Percentiles rank a stretch among this genome's conserved stretches.
Conservation (phyloP, 2,113 vertebrate genomes). For the Thinocorus orbignyianus region DNA sequence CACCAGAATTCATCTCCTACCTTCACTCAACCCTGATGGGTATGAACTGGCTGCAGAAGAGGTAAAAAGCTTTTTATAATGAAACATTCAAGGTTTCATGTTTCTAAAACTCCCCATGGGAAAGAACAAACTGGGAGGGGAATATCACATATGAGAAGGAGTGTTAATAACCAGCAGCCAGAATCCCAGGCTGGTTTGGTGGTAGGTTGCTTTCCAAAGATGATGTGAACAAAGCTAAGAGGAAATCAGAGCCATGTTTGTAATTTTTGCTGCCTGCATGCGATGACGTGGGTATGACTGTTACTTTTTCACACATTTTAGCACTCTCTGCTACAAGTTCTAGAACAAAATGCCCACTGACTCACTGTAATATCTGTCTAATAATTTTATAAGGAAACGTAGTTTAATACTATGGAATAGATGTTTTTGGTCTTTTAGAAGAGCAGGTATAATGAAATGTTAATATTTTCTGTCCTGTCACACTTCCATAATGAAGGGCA, state of each 20-base stretch:
- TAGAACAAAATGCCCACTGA: conserved; percentile 33
- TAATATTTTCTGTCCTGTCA: background rate
- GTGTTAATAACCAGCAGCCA: background rate
- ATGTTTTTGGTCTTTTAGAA: background rate
- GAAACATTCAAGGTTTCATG: background rate
- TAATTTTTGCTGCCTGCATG: background rate
- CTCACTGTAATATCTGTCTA: background rate
- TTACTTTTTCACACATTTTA: background rate
- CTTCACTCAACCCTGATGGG: conserved; percentile 97
- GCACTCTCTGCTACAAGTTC: background rate
- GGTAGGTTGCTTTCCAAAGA: background rate
- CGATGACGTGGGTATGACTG: background rate
- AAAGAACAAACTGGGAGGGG: background rate
- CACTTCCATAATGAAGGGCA: background rate
- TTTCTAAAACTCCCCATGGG: background rate
- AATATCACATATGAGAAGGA: background rate
- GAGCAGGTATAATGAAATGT: background rate
- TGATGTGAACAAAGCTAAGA: background rate
- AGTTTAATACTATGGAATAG: background rate
- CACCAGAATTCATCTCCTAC: conserved; percentile 92
- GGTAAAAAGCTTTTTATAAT: conserved; percentile 76
- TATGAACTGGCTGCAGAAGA: conserved; percentile 93
- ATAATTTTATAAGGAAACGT: background rate
- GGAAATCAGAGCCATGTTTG: background rate
- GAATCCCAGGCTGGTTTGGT: background rate